A percentile compares a stretch with the other conserved stretches of the same genome.
Evolutionary conservation across 2,888 invertebrate species (phyloP).

Genomic region (Crossocerus cetratus): DNA sequence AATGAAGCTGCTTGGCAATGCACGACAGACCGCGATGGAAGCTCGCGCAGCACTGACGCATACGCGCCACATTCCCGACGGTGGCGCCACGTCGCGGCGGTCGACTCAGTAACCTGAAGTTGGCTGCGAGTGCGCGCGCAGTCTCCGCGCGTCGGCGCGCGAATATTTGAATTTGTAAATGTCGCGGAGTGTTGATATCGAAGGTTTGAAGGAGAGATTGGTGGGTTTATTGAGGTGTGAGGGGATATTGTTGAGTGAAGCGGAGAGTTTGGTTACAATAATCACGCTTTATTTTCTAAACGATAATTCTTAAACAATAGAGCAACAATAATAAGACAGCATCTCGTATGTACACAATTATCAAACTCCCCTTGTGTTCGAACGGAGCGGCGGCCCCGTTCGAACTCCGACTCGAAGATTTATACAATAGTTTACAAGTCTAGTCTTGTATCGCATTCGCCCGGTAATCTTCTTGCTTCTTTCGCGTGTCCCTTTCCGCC

Average conservation of each 20-base stretch:
- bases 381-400: conserved; percentile 1
- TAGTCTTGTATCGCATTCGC: conserved; percentile 22
- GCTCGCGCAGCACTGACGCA: conserved; percentile 69
- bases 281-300: conserved; percentile 65
- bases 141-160: neutral
- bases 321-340: conserved; percentile 71
- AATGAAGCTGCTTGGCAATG: conserved; percentile 1
- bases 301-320: conserved; percentile 72
- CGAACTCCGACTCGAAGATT: too few species aligned
- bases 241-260: conserved; percentile 15
- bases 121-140: conserved; percentile 2
- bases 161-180: conserved; percentile 1
- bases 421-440: conserved; percentile 40
- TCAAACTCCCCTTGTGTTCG: conserved; percentile 37
- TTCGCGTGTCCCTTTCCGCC: neutral
- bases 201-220: too few species aligned
- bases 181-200: too few species aligned
- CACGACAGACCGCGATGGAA: conserved; percentile 61
- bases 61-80: conserved; percentile 52
- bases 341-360: conserved; percentile 69
- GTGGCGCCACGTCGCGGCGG: neutral
- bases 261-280: conserved; percentile 42
- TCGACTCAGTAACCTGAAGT: neutral
- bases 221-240: too few species aligned
- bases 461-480: conserved; percentile 3